Conservation (phyloP, 2,113 vertebrate genomes). For the Rhinoderma darwinii region DNA sequence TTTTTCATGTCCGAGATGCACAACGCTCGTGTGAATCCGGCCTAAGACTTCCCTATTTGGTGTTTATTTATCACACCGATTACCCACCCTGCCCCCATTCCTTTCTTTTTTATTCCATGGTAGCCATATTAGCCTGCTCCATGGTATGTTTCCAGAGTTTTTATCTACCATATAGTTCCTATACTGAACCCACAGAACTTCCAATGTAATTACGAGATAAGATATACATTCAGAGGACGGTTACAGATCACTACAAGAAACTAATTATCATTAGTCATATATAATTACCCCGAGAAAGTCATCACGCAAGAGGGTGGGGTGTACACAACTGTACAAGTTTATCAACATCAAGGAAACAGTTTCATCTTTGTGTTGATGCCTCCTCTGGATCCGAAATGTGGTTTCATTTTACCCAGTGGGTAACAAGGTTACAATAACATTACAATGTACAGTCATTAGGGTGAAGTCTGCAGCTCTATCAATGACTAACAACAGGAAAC, state of each 20-base stretch:
- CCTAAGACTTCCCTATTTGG: background rate
- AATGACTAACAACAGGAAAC: background rate
- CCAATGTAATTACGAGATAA: background rate
- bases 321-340: conserved; percentile 3
- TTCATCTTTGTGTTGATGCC: background rate
- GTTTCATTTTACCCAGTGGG: background rate
- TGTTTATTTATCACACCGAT: background rate
- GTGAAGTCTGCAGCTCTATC: background rate
- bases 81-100: background rate
- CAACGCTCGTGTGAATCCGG: no score
- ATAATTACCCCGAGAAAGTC: conserved; percentile 43
- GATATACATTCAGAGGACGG: conserved; percentile 1
- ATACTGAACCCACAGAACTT: conserved; percentile 18
- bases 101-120: background rate
- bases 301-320: conserved; percentile 32
- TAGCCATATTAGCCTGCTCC: background rate
- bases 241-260: conserved; percentile 19
- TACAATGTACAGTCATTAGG: background rate
- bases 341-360: conserved; percentile 20
- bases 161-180: no score
- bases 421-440: conserved; percentile 8
- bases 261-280: conserved; percentile 29
- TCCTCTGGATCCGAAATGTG: background rate
- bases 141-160: background rate
- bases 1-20: no score